Evolutionary conservation across 2,797 vertebrate species (phyloP).

Genomic region (Eidolon dupreanum): DNA sequence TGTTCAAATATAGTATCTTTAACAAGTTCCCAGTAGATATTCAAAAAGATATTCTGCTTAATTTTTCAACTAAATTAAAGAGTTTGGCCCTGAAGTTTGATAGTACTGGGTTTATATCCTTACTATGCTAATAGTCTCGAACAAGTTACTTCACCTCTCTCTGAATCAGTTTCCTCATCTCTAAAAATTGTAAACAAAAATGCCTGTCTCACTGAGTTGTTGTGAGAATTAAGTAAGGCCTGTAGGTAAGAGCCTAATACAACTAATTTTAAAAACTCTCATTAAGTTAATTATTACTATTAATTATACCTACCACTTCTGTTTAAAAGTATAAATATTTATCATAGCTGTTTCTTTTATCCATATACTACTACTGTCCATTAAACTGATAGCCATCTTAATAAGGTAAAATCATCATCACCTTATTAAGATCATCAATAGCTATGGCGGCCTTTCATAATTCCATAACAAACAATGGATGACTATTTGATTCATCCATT

Average conservation of each 20-base stretch:
- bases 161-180: neutral
- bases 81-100: neutral
- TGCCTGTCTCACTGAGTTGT: neutral
- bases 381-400: neutral
- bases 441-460: neutral
- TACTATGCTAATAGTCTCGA: neutral
- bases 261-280: neutral
- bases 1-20: neutral
- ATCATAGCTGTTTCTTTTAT: neutral
- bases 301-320: neutral
- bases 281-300: neutral
- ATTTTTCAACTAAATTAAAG: neutral
- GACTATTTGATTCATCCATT: neutral
- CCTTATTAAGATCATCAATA: neutral
- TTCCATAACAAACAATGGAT: neutral
- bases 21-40: neutral
- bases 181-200: neutral
- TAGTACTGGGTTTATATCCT: neutral
- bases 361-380: neutral
- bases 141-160: neutral
- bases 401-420: neutral
- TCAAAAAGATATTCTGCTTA: neutral
- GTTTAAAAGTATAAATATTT: neutral
- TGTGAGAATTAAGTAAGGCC: neutral
- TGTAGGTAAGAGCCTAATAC: neutral